Conservation (phyloP, 2,888 invertebrate species). For the Cephus runcator region DNA sequence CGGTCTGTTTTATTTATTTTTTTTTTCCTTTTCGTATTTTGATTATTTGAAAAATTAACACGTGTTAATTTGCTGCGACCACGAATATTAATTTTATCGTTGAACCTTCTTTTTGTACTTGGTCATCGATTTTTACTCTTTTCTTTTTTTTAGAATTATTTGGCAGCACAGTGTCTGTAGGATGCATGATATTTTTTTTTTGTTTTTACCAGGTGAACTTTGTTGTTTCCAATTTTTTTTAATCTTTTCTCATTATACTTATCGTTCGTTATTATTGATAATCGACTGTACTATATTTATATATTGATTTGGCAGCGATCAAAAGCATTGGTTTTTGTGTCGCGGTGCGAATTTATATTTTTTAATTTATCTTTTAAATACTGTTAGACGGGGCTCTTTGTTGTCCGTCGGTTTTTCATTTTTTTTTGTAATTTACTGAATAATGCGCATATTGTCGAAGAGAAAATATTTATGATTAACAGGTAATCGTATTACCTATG, state of each 20-base stretch:
- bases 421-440: not conserved
- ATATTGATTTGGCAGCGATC: not conserved
- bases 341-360: not conserved
- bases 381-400: not conserved
- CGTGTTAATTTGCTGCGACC: constrained; percentile 62
- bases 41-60: constrained; percentile 36
- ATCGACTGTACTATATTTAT: not conserved
- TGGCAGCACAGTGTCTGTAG: constrained; percentile 13
- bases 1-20: constrained; percentile 10
- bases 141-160: not conserved
- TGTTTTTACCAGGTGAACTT: not conserved
- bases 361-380: not conserved
- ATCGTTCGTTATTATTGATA: not conserved
- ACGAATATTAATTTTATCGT: constrained; percentile 24
- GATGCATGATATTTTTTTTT: constrained; percentile 17
- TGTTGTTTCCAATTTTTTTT: not conserved
- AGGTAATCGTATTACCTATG: constrained; percentile 46
- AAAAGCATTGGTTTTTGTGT: not conserved
- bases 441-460: not conserved
- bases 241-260: not conserved
- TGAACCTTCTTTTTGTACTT: not conserved
- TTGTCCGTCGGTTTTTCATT: not conserved
- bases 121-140: not conserved
- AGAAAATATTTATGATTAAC: constrained; percentile 42
- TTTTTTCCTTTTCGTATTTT: constrained; percentile 18